Evolutionary conservation across 2,797 vertebrate species (phyloP).

Genomic region (Podarcis lilfordi): DNA sequence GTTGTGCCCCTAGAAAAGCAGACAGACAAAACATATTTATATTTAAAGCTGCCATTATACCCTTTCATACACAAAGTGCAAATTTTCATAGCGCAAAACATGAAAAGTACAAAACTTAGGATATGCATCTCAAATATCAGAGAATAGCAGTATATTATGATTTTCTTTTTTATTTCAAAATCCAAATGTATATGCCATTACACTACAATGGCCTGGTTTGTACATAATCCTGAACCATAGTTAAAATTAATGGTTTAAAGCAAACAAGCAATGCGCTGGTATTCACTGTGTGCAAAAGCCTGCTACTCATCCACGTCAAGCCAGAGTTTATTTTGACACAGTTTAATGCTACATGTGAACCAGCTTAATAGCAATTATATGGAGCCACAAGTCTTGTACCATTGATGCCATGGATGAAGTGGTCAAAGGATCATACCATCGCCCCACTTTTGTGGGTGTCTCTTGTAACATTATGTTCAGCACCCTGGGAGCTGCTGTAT

Average conservation of each 20-base stretch:
- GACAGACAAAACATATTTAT: conserved; percentile 8
- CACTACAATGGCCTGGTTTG: no score
- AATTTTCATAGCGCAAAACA: neutral
- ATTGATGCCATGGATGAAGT: neutral
- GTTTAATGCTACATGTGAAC: no score
- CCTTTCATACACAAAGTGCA: neutral
- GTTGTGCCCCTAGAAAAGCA: conserved; percentile 90
- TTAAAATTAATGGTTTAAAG: no score
- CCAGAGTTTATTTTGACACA: no score
- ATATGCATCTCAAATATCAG: neutral
- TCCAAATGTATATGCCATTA: neutral
- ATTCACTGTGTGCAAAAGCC: no score
- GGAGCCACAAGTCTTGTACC: neutral
- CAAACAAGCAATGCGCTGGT: no score
- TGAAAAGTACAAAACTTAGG: neutral
- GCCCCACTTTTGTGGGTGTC: neutral
- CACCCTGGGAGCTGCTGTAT: neutral
- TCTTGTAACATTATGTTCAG: neutral
- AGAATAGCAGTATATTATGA: neutral
- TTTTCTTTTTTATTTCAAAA: neutral
- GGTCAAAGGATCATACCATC: neutral
- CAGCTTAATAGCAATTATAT: neutral
- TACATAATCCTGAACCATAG: no score
- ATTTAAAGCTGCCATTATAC: conserved; percentile 40
- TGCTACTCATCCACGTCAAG: no score